Conservation (phyloP, 2,113 vertebrate genomes). For the Pseudolaguvia tuberculata region DNA sequence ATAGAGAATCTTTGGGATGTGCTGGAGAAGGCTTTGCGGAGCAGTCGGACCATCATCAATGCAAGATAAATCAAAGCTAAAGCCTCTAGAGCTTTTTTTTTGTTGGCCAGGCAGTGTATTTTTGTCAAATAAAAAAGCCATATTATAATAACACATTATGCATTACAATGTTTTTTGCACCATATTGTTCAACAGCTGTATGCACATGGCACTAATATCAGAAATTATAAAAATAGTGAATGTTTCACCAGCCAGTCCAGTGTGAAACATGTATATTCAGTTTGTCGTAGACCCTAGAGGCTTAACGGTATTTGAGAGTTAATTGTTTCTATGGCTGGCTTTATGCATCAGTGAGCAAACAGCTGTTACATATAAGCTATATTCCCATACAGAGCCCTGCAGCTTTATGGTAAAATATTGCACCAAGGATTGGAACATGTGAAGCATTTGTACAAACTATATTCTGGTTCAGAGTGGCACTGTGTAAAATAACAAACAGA, state of each 20-base stretch:
- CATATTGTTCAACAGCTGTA: background rate
- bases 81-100: no score
- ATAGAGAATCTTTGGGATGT: no score
- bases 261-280: slow-evolving; percentile 30
- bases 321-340: slow-evolving; percentile 51
- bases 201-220: background rate
- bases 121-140: no score
- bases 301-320: slow-evolving; percentile 31
- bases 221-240: slow-evolving; percentile 21
- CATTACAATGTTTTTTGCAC: no score
- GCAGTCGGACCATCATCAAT: no score
- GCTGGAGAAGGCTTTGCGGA: no score
- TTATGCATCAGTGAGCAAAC: slow-evolving; percentile 46
- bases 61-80: no score
- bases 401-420: slow-evolving; percentile 8
- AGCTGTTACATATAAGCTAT: slow-evolving; percentile 14
- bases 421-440: background rate
- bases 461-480: no score
- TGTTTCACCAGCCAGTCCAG: slow-evolving; percentile 10
- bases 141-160: no score
- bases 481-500: no score
- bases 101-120: no score
- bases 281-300: slow-evolving; percentile 38
- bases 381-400: slow-evolving; percentile 3
- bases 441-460: background rate